These are phyloP conservation scores for Epinotia bilunana DNA, from an alignment of 2,888 invertebrate species.

Conservation along the genomic window DNA sequence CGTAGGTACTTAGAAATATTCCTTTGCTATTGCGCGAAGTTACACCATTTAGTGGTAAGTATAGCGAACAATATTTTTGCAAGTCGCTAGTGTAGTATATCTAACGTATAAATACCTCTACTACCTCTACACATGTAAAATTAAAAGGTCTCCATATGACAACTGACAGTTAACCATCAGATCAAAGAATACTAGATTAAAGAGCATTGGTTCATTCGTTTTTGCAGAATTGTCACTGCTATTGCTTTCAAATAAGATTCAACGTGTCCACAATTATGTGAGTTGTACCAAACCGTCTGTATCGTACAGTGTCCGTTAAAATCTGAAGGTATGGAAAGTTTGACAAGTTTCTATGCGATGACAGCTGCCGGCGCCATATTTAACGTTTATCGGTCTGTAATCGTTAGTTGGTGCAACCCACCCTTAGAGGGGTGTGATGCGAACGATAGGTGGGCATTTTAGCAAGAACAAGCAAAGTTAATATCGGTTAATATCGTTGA, in stretches of 20 bases:
- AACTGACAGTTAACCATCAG: background rate
- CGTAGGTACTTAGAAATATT: background rate
- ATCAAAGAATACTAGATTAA: no score
- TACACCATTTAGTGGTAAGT: background rate
- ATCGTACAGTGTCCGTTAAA: no score
- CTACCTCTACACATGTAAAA: no score
- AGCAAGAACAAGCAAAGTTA: background rate
- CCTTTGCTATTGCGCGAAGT: background rate
- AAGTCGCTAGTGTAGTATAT: background rate
- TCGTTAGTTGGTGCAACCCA: no score
- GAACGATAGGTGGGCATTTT: background rate
- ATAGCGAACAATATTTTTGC: background rate
- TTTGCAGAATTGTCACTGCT: background rate
- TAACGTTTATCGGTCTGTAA: no score
- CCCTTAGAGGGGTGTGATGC: background rate
- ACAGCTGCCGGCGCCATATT: no score
- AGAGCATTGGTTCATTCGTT: no score
- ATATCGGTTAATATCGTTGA: background rate
- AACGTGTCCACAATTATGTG: no score
- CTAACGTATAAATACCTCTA: background rate
- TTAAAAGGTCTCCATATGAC: background rate
- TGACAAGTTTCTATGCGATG: no score
- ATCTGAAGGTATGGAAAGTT: no score
- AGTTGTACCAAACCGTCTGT: no score
- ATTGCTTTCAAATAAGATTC: no score